Base-by-base conservation (phyloP, 2,888 invertebrate species). In the Smittia sp. region DNA sequence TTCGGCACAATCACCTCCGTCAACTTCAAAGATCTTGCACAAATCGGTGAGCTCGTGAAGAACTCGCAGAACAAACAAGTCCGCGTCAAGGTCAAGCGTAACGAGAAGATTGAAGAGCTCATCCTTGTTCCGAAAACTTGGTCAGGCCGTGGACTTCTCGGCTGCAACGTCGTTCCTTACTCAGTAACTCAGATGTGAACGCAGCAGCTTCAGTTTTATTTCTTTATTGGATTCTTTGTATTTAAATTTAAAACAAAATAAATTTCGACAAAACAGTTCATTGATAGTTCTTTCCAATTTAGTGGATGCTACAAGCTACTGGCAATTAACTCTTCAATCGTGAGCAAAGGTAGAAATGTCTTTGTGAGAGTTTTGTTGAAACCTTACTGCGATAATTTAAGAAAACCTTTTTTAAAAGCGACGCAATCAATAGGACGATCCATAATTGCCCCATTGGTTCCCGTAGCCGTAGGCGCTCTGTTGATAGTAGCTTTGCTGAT, bases 121-220 rank as follows among this genome's bases (percentile, higher is more conserved):
- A 84, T 85, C 2, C 82, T 94, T 68, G 86, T 87, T 11, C 94
- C 94, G 0, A 86, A 87, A 76, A 85, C 86, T 9, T 94, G 94
- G 94, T 83, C 84, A 75, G 94, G 94, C 68, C 88, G 88, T 74
- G 93, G 93, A 0, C 81, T 94, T 73, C 84, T 95, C 38, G 95
- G 92, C 1, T 90, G 89, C 79, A 89, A 87, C 78, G 86, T 90
- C 76, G 67, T 67, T 39, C 38, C 67, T 11, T 67, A 11, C 32
- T 1, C 38, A n/a, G 38, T 39, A 39, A 67, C 39, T 24, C 18
- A 39, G 13, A 67, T 39, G 13, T 38, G 39, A 39, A n/a, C n/a
- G n/a, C 15, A 13, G 7, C 63, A 20, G 38, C n/a, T 18, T 39
- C 13, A 1, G 27, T 25, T 32, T 20, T n/a, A 67, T 15, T 39